phyloP scores from a whole-genome alignment of 2,888 invertebrate genomes.

The Byasa hedistus region DNA sequence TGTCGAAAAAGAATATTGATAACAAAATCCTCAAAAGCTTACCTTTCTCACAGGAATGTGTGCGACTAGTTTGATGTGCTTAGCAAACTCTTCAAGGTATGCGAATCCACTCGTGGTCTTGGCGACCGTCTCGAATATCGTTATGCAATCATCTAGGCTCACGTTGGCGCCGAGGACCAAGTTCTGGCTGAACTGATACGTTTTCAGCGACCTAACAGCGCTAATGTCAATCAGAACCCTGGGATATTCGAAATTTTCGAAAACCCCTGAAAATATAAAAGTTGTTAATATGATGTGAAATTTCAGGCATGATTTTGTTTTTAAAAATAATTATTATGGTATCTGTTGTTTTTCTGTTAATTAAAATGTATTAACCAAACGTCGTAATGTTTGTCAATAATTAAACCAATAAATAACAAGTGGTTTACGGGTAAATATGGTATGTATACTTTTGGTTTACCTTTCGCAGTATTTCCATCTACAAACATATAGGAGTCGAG shows the following conservation, averaged over 20 bases:
- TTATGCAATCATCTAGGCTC: slow-evolving; percentile 77
- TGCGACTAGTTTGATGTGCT: slow-evolving; percentile 82
- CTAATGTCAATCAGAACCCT: slow-evolving; percentile 61
- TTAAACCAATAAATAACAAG: too few relatives aligned
- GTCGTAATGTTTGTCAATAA: too few relatives aligned
- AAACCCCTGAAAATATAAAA: slow-evolving; percentile 49
- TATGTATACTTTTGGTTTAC: slow-evolving; percentile 71
- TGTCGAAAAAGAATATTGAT: neutral
- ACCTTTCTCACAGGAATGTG: slow-evolving; percentile 83
- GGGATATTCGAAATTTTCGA: slow-evolving; percentile 56
- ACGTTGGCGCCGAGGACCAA: slow-evolving; percentile 79
- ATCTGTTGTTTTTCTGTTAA: too few relatives aligned
- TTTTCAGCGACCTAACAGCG: slow-evolving; percentile 54
- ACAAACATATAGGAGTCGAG: slow-evolving; percentile 78
- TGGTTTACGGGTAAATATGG: too few relatives aligned
- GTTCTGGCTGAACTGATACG: slow-evolving; percentile 57
- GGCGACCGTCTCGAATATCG: slow-evolving; percentile 63
- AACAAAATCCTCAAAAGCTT: slow-evolving; percentile 3
- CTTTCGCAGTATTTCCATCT: slow-evolving; percentile 86
- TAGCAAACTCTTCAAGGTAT: slow-evolving; percentile 76
- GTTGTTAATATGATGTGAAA: too few relatives aligned
- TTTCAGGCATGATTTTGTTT: too few relatives aligned
- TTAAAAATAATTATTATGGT: too few relatives aligned
- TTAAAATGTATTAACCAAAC: too few relatives aligned
- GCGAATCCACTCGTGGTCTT: slow-evolving; percentile 62